Evolutionary conservation across 2,888 invertebrate genomes (phyloP), one percentile per base, ranked within the genome.

Genomic region (Sicus ferrugineus): DNA sequence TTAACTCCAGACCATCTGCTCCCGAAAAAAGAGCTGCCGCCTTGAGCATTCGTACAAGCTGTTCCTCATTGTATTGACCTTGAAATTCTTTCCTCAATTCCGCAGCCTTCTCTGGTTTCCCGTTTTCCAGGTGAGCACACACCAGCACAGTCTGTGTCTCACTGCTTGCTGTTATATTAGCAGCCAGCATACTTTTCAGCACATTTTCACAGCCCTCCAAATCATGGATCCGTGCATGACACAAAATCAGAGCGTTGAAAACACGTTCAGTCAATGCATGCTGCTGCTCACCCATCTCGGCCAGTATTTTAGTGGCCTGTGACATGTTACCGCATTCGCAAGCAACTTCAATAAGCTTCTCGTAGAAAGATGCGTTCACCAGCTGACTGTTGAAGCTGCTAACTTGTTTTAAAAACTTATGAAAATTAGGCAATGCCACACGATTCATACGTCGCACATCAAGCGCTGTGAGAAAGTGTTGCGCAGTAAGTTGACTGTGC

Each of bases 171-270:
- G 83, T 75, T 2, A 91, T 77, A 67, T 88, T 87, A 0, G 89
- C 85, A 0, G 88, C 87, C 61, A 83, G 86, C 90, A 91, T 90
- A 80, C 88, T 89, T 46, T 85, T 84, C 5, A 89, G 75, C 0
- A 89, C 87, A 69, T 87, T 83, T 75, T 88, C 81, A 2, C 87
- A 88, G 31, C 86, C 87, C 1, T 84, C 67, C 1, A 87, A 67
- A 72, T 88, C 85, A 0, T 81, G 83, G 61, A 73, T 79, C 1
- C 78, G 77, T 0, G 80, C 79, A 79, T 91, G 88, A 14, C 88
- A 89, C 67, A 89, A 79, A 11, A 91, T 87, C 0, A 92, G 83
- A 0, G 88, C 86, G 75, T 89, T 89, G 67, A 90, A 90, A 23
- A 89, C 84, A 69, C 82, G 84, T 75, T 89, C 89, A n/a, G 88